Conservation (phyloP, 2,888 invertebrate genomes). For the Sympetrum striolatum region DNA sequence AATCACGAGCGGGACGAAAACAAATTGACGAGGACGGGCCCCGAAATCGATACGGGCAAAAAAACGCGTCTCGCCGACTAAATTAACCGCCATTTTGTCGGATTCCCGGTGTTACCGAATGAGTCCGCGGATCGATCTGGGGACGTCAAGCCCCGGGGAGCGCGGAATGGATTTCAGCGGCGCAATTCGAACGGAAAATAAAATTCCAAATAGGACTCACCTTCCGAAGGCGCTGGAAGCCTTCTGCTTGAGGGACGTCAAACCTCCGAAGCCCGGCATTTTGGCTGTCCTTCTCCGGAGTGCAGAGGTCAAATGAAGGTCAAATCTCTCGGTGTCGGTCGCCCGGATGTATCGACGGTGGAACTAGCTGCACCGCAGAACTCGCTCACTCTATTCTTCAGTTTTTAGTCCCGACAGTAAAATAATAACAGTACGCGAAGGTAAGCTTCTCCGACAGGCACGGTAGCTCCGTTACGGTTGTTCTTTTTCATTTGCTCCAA, state of each 20-base stretch:
- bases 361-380: not conserved
- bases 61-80: not conserved
- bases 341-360: no score
- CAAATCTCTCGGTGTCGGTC: not conserved
- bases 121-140: not conserved
- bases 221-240: slow-evolving; percentile 48
- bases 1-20: not conserved
- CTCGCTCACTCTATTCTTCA: not conserved
- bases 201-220: slow-evolving; percentile 35
- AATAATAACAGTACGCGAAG: not conserved
- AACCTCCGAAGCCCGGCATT: slow-evolving; percentile 55
- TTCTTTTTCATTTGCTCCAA: not conserved
- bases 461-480: not conserved
- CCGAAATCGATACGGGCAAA: not conserved
- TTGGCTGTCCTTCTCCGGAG: not conserved
- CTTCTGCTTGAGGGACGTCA: slow-evolving; percentile 52
- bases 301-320: slow-evolving; percentile 19
- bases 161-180: not conserved
- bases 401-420: not conserved
- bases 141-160: not conserved
- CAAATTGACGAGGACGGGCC: not conserved
- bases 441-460: not conserved
- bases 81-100: slow-evolving; percentile 40
- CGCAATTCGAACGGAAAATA: no score
- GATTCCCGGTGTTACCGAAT: not conserved